Evolutionary conservation across 2,113 vertebrate species (phyloP), one percentile per base, ranked within the genome.

Genomic region (Calyptommatus sinebrachiatus): DNA sequence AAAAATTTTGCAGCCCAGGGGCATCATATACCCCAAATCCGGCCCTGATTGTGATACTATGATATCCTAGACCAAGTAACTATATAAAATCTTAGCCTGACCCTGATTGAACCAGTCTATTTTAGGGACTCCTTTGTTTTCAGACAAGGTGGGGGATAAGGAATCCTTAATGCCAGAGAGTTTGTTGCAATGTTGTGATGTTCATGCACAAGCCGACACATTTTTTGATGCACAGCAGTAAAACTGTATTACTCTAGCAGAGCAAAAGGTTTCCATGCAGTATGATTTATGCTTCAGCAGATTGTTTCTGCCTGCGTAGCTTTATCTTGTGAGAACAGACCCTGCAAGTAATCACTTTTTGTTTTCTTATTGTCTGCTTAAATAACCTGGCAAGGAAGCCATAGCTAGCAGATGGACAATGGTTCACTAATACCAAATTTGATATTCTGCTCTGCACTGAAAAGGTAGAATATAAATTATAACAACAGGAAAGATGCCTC

Each of bases 221-320:
- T 90, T 89, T 74, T 85, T 79, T 81, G 5, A 84, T 6, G 65
- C 48, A 87, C 85, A 89, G 90, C 89, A 90, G 77, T 87, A 89
- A 90, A 85, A 57, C 14, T 57, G 53, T 57, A 60, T 31, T 57
- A 60, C 29, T 78, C 16, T 29, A 66, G 87, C 83, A 89, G 91
- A 86, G 86, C 77, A 50, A 80, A 86, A 79, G 80, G 1, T 76
- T 88, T 41, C 67, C 88, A 89, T 84, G 88, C 83, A 88, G 91
- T 86, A 93, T 89, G 92, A 87, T 89, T 78, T 88, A 87, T 93
- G 90, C 87, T 90, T 94, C 66, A 62, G 89, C 91, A 95, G 94
- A 93, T 93, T 93, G 93, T 83, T 91, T 85, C 92, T 84, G 90
- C 66, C 83, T 75, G 31, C 79, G 5, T 45, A 48, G 89, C 84